A percentile compares a stretch with the other conserved stretches of the same genome.
These are phyloP conservation scores for Drosophila macrospina DNA, from an alignment of 2,888 invertebrate genomes.

Conservation along the genomic window DNA sequence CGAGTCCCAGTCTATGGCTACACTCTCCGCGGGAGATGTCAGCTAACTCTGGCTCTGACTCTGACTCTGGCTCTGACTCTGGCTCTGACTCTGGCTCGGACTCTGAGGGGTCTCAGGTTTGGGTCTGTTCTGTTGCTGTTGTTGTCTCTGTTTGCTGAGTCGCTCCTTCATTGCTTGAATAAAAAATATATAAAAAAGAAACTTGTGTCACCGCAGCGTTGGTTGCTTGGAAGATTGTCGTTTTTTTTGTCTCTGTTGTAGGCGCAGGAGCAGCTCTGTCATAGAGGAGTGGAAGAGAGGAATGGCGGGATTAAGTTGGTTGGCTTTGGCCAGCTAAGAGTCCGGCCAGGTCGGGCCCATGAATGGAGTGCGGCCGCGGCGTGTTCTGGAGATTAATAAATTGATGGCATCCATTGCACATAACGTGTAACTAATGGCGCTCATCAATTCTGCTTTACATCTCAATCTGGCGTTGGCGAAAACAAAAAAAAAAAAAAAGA, in stretches of 20 bases:
- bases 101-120: conserved; percentile 22
- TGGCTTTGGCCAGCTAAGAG: conserved; percentile 43
- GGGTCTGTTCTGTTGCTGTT: conserved; percentile 13
- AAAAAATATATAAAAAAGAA: conserved; percentile 38
- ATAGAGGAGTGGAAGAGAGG: neutral
- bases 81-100: conserved; percentile 21
- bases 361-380: conserved; percentile 71
- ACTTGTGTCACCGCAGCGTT: conserved; percentile 74
- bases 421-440: conserved; percentile 86
- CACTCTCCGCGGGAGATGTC: conserved; percentile 62
- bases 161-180: conserved; percentile 69
- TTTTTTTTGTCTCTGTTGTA: conserved; percentile 52
- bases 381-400: conserved; percentile 86
- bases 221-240: conserved; percentile 28
- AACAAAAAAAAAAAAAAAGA: conserved; percentile 37
- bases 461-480: conserved; percentile 85
- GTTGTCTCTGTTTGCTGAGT: conserved; percentile 37
- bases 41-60: conserved; percentile 27
- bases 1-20: conserved; percentile 11
- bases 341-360: conserved; percentile 49
- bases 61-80: conserved; percentile 37
- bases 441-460: conserved; percentile 86
- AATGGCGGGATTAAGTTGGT: conserved; percentile 72
- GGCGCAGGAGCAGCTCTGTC: conserved; percentile 23
- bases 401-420: conserved; percentile 86